These are phyloP conservation scores for Gastrophysa polygoni DNA, from an alignment of 2,888 invertebrate genomes.

Conservation along the genomic window DNA sequence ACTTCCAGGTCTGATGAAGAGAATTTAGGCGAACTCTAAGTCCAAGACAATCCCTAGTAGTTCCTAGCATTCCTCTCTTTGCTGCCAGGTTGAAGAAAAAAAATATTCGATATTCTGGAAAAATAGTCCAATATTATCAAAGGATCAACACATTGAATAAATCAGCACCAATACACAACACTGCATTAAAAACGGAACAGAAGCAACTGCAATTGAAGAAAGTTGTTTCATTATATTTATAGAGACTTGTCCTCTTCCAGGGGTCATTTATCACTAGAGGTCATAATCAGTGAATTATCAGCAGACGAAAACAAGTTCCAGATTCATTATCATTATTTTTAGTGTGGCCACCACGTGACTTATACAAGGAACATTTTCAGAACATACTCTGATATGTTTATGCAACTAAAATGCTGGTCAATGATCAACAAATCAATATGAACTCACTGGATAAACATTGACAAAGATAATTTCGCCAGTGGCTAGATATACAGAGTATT, in stretches of 20 bases:
- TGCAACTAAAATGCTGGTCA: too few species aligned
- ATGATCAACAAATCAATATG: too few species aligned
- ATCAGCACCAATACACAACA: constrained; percentile 13
- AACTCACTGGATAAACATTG: too few species aligned
- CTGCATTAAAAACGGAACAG: constrained; percentile 4
- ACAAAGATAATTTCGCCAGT: too few species aligned
- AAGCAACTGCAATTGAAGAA: constrained; percentile 13
- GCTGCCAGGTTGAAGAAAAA: constrained; percentile 48
- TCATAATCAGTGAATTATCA: constrained; percentile 49
- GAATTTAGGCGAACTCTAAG: constrained; percentile 86
- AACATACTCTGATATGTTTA: too few species aligned
- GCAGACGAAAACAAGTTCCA: constrained; percentile 46
- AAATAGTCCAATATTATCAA: constrained; percentile 15
- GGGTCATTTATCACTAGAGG: constrained; percentile 50
- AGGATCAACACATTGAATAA: constrained; percentile 1
- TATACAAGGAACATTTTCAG: background rate
- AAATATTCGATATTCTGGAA: constrained; percentile 25
- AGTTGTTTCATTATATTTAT: constrained; percentile 40
- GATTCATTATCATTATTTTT: constrained; percentile 32
- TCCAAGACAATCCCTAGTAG: constrained; percentile 83
- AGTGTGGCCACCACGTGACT: constrained; percentile 43
- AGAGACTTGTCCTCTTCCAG: constrained; percentile 40
- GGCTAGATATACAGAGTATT: too few species aligned
- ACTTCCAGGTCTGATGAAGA: constrained; percentile 94
- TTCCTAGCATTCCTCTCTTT: constrained; percentile 62